Base-by-base conservation (phyloP, 2,113 vertebrate genomes). In the Nerophis ophidion region DNA sequence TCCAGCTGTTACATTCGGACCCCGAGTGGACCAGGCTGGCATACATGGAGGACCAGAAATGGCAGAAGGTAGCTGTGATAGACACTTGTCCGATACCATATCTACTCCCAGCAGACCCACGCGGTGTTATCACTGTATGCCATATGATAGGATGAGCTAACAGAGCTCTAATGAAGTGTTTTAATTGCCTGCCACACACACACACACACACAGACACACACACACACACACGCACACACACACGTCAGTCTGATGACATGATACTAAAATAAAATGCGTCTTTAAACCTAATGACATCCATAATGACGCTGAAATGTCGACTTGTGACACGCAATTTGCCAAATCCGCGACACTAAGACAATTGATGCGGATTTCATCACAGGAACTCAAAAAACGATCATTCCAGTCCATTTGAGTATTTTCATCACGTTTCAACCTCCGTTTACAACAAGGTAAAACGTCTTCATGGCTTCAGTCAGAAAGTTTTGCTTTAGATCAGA, bases 101-200 rank as follows among this genome's bases (percentile, higher is more conserved):
- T 87, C 82, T 74, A 56, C 71, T 68, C 61, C 76, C 70, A 68
- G 75, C 80, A 88, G 76, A 79, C 48, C 42, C 57, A 72, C 36
- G 12, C 75, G 78, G 55, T 16, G 73, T 89, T 89, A 89, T 89
- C 87, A 19, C 68, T 65, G 78, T 61, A 61, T 66, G 67, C 79
- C 86, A 86, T 79, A 84, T 80, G 80, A 81, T 68, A 65, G 86
- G 82, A 87, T 89, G 83, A 86, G 79, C 73, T 80, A 72, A 85
- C 86, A 83, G 85, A 84, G 77, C 81, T 78, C 80, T 84, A 87
- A 85, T 87, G 84, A 80, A 77, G 74, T 80, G 58, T 80, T 87
- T 88, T 86, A 87, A 89, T 87, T 88, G 81, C 76, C 71, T 81
- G 70, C 74, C 19, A 66, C 66, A 65, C 56, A 66, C 49, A 64